Percentiles rank a stretch among this genome's conserved stretches.
These are phyloP conservation scores for Clytia hemisphaerica DNA, from an alignment of 30 jellyfish, hydroid and myxozoan genomes.

Conservation along the genomic window DNA sequence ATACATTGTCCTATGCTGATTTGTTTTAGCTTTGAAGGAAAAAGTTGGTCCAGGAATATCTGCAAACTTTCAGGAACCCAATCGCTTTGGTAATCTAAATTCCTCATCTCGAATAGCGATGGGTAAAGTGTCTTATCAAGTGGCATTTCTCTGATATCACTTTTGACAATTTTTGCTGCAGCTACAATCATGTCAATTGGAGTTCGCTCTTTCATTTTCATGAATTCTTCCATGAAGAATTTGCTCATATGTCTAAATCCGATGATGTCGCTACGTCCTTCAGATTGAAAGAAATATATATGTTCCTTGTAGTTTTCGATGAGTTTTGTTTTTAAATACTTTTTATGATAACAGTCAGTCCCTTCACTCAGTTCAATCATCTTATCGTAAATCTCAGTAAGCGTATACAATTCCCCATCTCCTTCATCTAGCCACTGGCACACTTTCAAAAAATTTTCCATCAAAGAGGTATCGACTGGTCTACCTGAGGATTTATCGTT, in stretches of 20 bases:
- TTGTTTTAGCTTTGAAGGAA: too few relatives aligned
- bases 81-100: too few relatives aligned
- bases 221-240: constrained; percentile 2
- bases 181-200: constrained; percentile 20
- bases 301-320: constrained; percentile 30
- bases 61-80: too few relatives aligned
- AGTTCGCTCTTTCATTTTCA: background rate
- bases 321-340: constrained; percentile 14
- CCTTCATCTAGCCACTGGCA: constrained; percentile 43
- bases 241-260: constrained; percentile 54
- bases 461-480: constrained; percentile 24
- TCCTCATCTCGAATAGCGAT: too few relatives aligned
- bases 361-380: constrained; percentile 3
- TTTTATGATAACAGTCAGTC: constrained; percentile 10
- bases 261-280: constrained; percentile 24
- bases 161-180: constrained; percentile 41
- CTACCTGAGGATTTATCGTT: constrained; percentile 12
- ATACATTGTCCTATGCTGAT: too few relatives aligned
- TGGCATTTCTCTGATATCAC: constrained; percentile 36
- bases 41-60: too few relatives aligned
- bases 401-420: constrained; percentile 35
- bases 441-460: constrained; percentile 7
- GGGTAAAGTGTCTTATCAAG: constrained; percentile 1
- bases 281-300: constrained; percentile 18
- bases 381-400: constrained; percentile 22